A percentile compares a stretch with the other conserved stretches of the same genome.
phyloP scores from a whole-genome alignment of 2,888 invertebrate genomes.

The Sphinx pinastri region DNA sequence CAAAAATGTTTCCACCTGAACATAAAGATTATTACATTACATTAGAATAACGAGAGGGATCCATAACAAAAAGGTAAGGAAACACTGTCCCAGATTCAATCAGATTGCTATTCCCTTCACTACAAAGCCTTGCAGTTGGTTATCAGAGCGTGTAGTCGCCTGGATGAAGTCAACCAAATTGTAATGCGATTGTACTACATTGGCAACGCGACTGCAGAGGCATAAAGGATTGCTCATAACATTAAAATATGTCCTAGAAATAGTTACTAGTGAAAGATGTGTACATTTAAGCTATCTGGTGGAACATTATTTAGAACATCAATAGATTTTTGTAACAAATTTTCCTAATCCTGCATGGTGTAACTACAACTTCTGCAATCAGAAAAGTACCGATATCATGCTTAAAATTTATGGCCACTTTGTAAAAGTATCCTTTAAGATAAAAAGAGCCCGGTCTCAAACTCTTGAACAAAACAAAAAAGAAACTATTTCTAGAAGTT shows the following conservation, averaged over 20 bases:
- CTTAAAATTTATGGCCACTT: background rate
- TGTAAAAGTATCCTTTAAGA: background rate
- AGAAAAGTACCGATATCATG: no score
- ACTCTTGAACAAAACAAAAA: background rate
- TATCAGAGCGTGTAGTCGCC: constrained; percentile 21
- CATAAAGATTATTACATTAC: background rate
- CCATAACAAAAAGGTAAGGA: constrained; percentile 4
- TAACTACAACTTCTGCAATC: no score
- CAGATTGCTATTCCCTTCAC: constrained; percentile 13
- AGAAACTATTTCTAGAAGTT: background rate
- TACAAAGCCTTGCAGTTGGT: constrained; percentile 22
- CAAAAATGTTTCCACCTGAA: background rate
- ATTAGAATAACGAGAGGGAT: background rate
- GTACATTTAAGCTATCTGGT: no score
- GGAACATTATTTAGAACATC: no score
- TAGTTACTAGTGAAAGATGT: no score
- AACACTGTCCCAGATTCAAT: constrained; percentile 14
- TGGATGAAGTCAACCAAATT: constrained; percentile 21
- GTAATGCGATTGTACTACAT: background rate
- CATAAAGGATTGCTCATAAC: background rate
- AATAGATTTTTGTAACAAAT: no score
- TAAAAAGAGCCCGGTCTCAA: background rate
- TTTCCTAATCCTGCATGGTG: no score
- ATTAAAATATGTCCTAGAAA: no score
- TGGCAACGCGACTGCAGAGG: background rate